phyloP scores from a whole-genome alignment of 2,888 invertebrate genomes.

The Spicauda simplicius region DNA sequence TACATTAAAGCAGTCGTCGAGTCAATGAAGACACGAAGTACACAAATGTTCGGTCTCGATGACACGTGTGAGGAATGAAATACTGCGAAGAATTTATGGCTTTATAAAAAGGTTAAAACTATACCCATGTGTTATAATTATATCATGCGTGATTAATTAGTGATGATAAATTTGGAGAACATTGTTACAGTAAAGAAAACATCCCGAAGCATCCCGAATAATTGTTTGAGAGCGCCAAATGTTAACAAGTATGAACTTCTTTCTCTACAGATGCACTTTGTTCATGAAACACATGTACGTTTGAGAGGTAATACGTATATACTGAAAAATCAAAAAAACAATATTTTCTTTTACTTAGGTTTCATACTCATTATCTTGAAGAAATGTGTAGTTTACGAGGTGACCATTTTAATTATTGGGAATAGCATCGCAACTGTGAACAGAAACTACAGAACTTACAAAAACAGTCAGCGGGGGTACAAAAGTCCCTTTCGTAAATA shows the following conservation, averaged over 20 bases:
- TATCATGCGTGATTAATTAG: conserved; percentile 13
- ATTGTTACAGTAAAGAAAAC: background rate
- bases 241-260: background rate
- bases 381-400: too few species aligned
- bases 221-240: background rate
- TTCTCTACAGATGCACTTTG: too few species aligned
- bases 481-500: too few species aligned
- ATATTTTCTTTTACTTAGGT: too few species aligned
- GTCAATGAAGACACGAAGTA: background rate
- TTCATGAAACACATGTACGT: too few species aligned
- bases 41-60: background rate
- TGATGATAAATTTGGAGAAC: conserved; percentile 2
- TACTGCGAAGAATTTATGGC: conserved; percentile 20
- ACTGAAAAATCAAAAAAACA: too few species aligned
- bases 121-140: conserved; percentile 16
- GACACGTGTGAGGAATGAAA: conserved; percentile 28
- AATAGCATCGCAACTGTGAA: too few species aligned
- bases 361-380: too few species aligned
- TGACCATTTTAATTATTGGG: too few species aligned
- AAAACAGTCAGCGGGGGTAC: too few species aligned
- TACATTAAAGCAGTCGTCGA: conserved; percentile 6
- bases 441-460: too few species aligned
- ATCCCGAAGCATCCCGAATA: background rate
- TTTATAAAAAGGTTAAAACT: conserved; percentile 9
- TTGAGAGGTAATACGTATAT: too few species aligned